These are phyloP conservation scores for Rhopalosiphum maidis DNA, from an alignment of 1,140 invertebrate genomes.

Conservation along the genomic window DNA sequence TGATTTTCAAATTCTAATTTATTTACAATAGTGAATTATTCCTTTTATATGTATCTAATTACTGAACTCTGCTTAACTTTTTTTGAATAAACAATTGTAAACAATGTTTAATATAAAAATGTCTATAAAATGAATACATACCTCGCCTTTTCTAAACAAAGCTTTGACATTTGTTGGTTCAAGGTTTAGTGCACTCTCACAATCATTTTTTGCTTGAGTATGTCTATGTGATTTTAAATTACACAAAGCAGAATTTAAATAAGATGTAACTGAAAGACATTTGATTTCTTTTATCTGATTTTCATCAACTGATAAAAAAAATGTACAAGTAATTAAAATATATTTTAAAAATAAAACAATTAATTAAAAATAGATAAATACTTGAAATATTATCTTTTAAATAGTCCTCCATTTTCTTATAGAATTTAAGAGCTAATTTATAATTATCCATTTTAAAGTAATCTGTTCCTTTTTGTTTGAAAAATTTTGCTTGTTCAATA, in stretches of 20 bases:
- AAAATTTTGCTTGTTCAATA: conserved; percentile 79
- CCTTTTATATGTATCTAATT: background rate
- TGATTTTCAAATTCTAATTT: background rate
- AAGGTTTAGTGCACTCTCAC: conserved; percentile 76
- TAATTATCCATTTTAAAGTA: conserved; percentile 87
- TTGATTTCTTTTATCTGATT: conserved; percentile 68
- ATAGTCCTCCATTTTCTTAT: conserved; percentile 75
- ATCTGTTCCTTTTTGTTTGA: conserved; percentile 89
- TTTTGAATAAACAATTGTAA: background rate
- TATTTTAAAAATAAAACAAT: conserved; percentile 1
- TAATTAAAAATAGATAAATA: background rate
- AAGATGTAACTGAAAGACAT: conserved; percentile 72
- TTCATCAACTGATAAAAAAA: conserved; percentile 62
- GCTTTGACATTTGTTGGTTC: conserved; percentile 88
- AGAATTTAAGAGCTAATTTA: conserved; percentile 85
- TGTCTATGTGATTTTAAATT: conserved; percentile 79
- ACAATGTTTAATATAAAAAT: background rate
- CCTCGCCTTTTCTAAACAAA: conserved; percentile 84
- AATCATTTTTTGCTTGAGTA: conserved; percentile 74
- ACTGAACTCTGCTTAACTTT: background rate
- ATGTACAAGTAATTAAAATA: background rate
- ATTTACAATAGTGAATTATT: background rate
- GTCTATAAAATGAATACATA: conserved; percentile 60
- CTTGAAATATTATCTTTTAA: conserved; percentile 65
- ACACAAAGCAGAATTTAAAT: conserved; percentile 87